Percentiles rank a stretch among this genome's conserved stretches.
These are phyloP conservation scores for Papilio polytes DNA, from an alignment of 1,140 invertebrate species.

Conservation along the genomic window DNA sequence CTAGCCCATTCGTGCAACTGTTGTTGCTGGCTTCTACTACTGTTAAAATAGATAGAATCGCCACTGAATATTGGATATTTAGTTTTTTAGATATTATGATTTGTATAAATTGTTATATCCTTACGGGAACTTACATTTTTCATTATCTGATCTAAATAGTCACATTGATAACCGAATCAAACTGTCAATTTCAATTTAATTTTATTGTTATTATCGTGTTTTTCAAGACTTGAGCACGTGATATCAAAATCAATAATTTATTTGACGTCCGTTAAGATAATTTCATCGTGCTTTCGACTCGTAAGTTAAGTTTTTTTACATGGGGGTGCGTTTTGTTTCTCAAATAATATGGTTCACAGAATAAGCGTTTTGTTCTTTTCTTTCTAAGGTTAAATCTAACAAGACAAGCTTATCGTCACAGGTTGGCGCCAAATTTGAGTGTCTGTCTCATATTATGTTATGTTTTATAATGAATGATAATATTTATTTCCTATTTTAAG, in stretches of 20 bases:
- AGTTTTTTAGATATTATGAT: not conserved
- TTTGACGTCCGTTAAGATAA: not conserved
- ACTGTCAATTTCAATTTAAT: not conserved
- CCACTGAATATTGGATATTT: not conserved
- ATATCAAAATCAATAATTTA: not conserved
- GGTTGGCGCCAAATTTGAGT: not conserved
- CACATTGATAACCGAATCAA: not conserved
- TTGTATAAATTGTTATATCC: not conserved
- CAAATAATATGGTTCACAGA: not conserved
- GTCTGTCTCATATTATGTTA: not conserved
- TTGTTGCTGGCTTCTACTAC: too few relatives aligned
- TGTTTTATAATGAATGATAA: not conserved
- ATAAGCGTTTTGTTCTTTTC: not conserved
- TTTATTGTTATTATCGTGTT: not conserved
- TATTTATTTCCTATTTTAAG: conserved; percentile 15
- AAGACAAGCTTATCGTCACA: not conserved
- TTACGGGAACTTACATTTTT: not conserved
- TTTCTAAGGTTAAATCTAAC: not conserved
- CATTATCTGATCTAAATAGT: not conserved
- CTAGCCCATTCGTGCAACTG: too few relatives aligned
- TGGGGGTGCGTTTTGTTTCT: not conserved
- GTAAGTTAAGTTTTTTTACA: too few relatives aligned
- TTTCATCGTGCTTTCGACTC: not conserved
- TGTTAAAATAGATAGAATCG: not conserved
- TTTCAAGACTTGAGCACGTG: not conserved